A percentile compares a stretch with the other conserved stretches of the same genome.
phyloP scores from a whole-genome alignment of 2,113 vertebrate species.

The human (Homo sapiens) region GRCh38 chr7:150159001-150159500 shows the following conservation, averaged over 20 bases:
- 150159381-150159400: not conserved
- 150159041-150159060: not conserved
- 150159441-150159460: not conserved
- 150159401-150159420: accelerated
- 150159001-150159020: too few relatives aligned
- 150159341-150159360: not conserved
- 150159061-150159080: not conserved
- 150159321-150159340: not conserved
- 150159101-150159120: not conserved
- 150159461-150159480: not conserved
- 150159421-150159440: not conserved
- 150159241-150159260: accelerated
- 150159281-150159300: accelerated
- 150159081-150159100: not conserved
- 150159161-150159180: not conserved
- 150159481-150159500: not conserved
- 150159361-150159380: not conserved
- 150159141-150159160: not conserved
- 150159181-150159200: too few relatives aligned
- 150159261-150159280: accelerated
- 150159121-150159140: not conserved
- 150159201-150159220: accelerated
- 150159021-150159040: too few relatives aligned
- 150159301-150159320: not conserved
- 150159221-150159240: accelerated